A percentile compares a stretch with the other conserved stretches of the same genome.
phyloP scores from a whole-genome alignment of 2,113 vertebrate species.

The Aepyceros melampus region DNA sequence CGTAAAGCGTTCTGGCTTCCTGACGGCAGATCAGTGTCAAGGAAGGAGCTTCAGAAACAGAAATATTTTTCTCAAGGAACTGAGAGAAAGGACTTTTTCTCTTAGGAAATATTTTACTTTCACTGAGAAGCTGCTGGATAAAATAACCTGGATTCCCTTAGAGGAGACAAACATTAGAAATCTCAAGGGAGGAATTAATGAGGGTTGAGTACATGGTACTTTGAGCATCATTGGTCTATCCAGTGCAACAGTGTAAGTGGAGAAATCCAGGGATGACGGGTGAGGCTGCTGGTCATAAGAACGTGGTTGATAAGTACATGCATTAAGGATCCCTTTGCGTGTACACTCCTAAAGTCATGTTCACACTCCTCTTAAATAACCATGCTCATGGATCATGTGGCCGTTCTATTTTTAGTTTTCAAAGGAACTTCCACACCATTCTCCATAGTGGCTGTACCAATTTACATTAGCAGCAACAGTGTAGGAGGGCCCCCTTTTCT shows the following conservation, averaged over 20 bases:
- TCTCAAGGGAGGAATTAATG: neutral
- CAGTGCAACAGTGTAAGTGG: neutral
- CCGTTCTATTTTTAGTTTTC: neutral
- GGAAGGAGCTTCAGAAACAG: neutral
- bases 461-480: neutral
- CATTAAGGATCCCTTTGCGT: neutral
- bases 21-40: neutral
- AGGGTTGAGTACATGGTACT: neutral
- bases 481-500: neutral
- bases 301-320: accelerated
- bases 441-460: neutral
- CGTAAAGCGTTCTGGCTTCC: neutral
- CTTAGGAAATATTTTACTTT: neutral
- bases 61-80: neutral
- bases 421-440: neutral
- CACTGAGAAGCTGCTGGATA: neutral
- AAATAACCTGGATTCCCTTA: neutral
- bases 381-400: accelerated
- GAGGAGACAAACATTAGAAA: neutral
- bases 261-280: neutral
- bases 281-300: neutral
- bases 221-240: neutral
- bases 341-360: neutral
- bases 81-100: neutral
- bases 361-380: neutral